Base-by-base conservation (phyloP, 2,888 invertebrate genomes). In the Amiota communis region DNA sequence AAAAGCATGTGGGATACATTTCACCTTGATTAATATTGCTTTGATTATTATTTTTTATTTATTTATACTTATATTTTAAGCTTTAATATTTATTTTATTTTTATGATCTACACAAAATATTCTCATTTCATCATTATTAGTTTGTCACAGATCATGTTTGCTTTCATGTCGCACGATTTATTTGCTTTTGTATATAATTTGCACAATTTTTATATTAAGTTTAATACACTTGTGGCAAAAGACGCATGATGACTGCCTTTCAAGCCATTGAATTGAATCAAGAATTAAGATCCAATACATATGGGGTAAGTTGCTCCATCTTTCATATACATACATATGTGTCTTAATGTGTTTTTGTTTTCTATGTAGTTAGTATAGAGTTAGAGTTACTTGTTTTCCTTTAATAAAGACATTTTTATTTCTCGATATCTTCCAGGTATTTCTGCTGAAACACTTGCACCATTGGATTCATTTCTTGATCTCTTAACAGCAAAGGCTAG, bases 401-500 rank as follows among this genome's bases (percentile, higher is more conserved):
- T 6, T 6, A 36, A 36, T 36, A 23, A 23, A 23, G 23, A 23
- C 23, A 23, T 23, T 23, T 23, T 61, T 72, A 49, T 15, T 17
- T n/a, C n/a, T 59, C 56, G 46, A 4, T 1, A 2, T 8, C 23
- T 80, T 89, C n/a, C 84, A 94, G 95, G 94, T 72, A 91, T 94
- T 78, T 93, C 94, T 17, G 94, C 94, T 11, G 94, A 95, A 86
- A 92, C 87, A 93, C 72, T 91, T 93, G 95, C 96, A 8, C 95
- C 96, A 0, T 90, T 96, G 77, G 96, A 96, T 87, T 96, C 96
- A 8, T 96, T 96, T 87, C 91, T 96, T 74, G 95, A 96, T 89
- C 91, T 96, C 74, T 91, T 96, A 59, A 96, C 96, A 0, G 96
- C 96, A 9, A 96, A 96, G 91, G 96, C 96, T 13, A 96, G 94